These are phyloP conservation scores for Platypus cylindrus DNA, from an alignment of 2,888 invertebrate species.

Conservation along the genomic window DNA sequence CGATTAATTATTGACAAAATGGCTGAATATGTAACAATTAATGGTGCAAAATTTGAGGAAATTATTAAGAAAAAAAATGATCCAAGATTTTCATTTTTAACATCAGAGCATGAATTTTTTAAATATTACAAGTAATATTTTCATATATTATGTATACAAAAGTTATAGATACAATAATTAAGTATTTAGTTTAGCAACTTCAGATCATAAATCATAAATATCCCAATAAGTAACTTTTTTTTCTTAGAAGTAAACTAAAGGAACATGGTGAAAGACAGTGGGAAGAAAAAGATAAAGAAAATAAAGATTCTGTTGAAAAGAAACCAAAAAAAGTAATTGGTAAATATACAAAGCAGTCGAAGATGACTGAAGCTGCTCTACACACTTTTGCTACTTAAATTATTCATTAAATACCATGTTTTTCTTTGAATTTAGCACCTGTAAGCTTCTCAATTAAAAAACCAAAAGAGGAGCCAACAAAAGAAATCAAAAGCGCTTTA, in stretches of 20 bases:
- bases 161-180: no score
- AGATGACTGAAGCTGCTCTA: no score
- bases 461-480: conserved; percentile 45
- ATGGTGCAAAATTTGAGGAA: conserved; percentile 87
- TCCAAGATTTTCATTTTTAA: conserved; percentile 76
- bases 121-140: conserved; percentile 71
- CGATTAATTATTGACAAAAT: conserved; percentile 89
- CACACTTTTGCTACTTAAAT: no score
- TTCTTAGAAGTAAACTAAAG: conserved; percentile 11
- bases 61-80: conserved; percentile 75
- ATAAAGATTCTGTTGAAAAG: conserved; percentile 1
- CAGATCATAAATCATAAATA: neutral
- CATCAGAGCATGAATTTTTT: conserved; percentile 62
- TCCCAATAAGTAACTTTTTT: neutral
- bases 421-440: conserved; percentile 40
- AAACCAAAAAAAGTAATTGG: conserved; percentile 27
- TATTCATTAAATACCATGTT: conserved; percentile 1
- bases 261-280: conserved; percentile 5
- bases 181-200: neutral
- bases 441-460: conserved; percentile 81
- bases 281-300: conserved; percentile 3
- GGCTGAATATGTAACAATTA: conserved; percentile 91
- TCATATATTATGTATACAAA: no score
- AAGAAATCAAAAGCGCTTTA: conserved; percentile 52
- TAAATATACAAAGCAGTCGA: conserved; percentile 18